Conservation (phyloP, 1,140 invertebrate genomes). For the Drosophila funebris region DNA sequence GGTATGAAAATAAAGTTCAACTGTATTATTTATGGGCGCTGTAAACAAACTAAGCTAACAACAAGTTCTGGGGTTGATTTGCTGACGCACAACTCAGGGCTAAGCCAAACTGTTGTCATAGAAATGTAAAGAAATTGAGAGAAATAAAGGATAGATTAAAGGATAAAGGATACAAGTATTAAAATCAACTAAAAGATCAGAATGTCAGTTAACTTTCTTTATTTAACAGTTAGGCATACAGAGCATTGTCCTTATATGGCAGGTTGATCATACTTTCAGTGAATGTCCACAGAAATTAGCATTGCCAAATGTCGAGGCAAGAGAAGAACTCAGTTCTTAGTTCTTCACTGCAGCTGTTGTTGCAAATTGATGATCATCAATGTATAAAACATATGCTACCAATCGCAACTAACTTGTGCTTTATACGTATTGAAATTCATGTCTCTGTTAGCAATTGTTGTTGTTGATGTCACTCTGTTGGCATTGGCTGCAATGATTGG, state of each 20-base stretch:
- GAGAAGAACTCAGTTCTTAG: background rate
- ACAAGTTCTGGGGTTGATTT: background rate
- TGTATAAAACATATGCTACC: slow-evolving; percentile 18
- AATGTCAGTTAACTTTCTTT: background rate
- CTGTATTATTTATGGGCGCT: slow-evolving; percentile 52
- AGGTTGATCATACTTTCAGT: slow-evolving; percentile 30
- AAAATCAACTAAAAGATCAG: background rate
- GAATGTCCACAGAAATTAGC: slow-evolving; percentile 36
- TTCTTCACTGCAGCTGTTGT: no score
- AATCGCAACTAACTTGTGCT: slow-evolving; percentile 14
- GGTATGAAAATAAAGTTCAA: slow-evolving; percentile 22
- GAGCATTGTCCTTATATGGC: slow-evolving; percentile 19
- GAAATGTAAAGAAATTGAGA: background rate
- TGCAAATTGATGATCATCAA: slow-evolving; percentile 22
- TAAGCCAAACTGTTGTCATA: background rate
- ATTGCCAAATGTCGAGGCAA: slow-evolving; percentile 2
- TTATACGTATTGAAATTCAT: slow-evolving; percentile 71
- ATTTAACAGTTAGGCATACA: slow-evolving; percentile 22
- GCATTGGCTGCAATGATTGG: slow-evolving; percentile 70
- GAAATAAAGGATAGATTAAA: background rate
- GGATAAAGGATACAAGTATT: background rate
- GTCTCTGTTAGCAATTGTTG: slow-evolving; percentile 66
- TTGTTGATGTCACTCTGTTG: slow-evolving; percentile 50
- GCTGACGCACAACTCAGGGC: background rate
- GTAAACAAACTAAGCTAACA: slow-evolving; percentile 30